Evolutionary conservation across 2,113 vertebrate genomes (phyloP).

Genomic region (Archilochus colubris): DNA sequence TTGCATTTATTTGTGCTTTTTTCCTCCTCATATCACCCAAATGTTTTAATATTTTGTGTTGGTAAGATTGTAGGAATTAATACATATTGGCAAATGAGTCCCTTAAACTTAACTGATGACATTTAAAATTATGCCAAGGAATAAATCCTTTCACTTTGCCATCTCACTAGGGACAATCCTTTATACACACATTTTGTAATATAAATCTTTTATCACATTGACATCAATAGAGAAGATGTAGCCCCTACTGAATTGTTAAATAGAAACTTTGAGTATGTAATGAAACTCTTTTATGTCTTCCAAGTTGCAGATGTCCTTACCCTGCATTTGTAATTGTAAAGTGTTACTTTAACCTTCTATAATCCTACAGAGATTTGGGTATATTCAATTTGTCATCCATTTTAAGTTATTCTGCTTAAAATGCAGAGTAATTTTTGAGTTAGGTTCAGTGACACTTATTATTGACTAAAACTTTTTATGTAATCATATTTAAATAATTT

Average conservation of each 20-base stretch:
- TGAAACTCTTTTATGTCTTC: conserved; percentile 42
- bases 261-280: background rate
- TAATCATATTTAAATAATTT: background rate
- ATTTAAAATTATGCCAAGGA: conserved; percentile 47
- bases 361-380: background rate
- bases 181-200: conserved; percentile 56
- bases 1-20: background rate
- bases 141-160: conserved; percentile 41
- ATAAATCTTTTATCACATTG: conserved; percentile 63
- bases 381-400: background rate
- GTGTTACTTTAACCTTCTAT: background rate
- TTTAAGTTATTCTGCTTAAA: background rate
- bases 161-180: conserved; percentile 5
- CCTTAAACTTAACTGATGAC: conserved; percentile 28
- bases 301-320: background rate
- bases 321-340: conserved; percentile 19
- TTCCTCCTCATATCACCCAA: background rate
- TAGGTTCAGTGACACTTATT: background rate
- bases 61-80: background rate
- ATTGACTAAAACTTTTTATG: background rate
- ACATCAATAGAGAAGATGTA: conserved; percentile 42
- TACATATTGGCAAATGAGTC: background rate
- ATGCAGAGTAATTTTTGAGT: background rate
- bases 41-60: background rate
- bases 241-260: conserved; percentile 8